Base-by-base conservation (phyloP, 2,797 vertebrate genomes). In the Paguma larvata region DNA sequence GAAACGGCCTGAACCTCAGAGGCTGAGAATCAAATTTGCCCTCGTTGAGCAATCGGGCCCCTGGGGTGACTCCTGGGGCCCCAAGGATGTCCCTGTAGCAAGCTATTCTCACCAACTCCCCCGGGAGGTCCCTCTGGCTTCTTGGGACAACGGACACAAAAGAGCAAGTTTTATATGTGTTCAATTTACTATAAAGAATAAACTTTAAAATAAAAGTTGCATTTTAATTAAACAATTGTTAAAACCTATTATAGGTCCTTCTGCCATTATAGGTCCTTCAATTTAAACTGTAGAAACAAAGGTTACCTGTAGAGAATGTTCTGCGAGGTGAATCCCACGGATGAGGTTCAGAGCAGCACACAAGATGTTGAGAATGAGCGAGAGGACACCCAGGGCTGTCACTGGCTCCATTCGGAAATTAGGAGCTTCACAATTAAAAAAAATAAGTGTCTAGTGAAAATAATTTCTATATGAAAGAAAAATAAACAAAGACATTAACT, bases 331-430 rank as follows among this genome's bases (percentile, higher is more conserved):
- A 92, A 99, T 99, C 2, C 99, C 99, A 10, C 99, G 99, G 95
- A 99, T 99, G 89, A 99, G 98, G 96, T 99, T 99, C 98, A 99
- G 98, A 46, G 99, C 99, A 1, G 99, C 99, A 91, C 99, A 99
- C 99, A 99, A 99, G 98, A 99, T 99, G 98, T 99, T 99, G 83
- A 99, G 99, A 78, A 99, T 98, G 6, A 99, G 99, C 0, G 99
- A 99, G 41, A 99, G 99, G 97, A 99, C 99, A 5, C 99, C 99
- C 67, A 99, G 97, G 0, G 99, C 98, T 0, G 99, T 99, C 97
- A 99, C 99, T 1, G 99, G 99, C 95, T 99, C 99, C 97, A 99
- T 99, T 96, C 99, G 99, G 97, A 99, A 98, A 89, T 96, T 98
- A 63, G 99, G 99, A 90, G 98, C 99, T 99, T 96, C 0, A 46